Evolutionary conservation across 2,888 invertebrate genomes (phyloP).

Genomic region (Malthinus flaveolus): DNA sequence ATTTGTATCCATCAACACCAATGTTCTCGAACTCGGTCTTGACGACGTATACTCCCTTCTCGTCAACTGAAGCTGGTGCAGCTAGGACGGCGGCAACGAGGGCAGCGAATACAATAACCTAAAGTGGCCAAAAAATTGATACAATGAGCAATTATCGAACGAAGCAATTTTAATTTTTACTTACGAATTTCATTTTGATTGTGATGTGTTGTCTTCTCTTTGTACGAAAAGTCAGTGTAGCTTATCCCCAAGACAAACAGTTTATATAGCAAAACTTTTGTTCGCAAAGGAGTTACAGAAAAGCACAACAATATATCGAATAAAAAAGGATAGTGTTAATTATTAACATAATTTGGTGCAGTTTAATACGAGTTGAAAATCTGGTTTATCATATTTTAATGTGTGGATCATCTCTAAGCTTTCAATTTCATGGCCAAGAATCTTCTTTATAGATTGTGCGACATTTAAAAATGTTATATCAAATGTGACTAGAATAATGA

Average conservation of each 20-base stretch:
- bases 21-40: constrained; percentile 66
- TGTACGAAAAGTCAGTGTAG: constrained; percentile 5
- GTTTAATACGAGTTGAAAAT: constrained; percentile 4
- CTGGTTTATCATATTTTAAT: constrained; percentile 9
- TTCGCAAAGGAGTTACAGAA: neutral
- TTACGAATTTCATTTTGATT: constrained; percentile 16
- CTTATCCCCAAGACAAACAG: neutral
- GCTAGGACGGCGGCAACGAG: constrained; percentile 41
- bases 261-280: constrained; percentile 7
- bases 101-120: constrained; percentile 36
- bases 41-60: constrained; percentile 62
- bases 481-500: no score
- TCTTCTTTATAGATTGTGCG: constrained; percentile 4
- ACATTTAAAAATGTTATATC: constrained; percentile 3
- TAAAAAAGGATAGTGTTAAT: constrained; percentile 4
- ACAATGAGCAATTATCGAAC: no score
- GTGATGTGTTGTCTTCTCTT: constrained; percentile 3
- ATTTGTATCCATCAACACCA: constrained; percentile 46
- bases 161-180: neutral
- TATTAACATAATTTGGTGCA: constrained; percentile 11
- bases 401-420: neutral
- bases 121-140: neutral
- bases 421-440: constrained; percentile 5
- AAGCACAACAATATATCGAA: neutral
- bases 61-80: neutral